Base-by-base conservation (phyloP, 2,888 invertebrate species). In the Troilus luridus region DNA sequence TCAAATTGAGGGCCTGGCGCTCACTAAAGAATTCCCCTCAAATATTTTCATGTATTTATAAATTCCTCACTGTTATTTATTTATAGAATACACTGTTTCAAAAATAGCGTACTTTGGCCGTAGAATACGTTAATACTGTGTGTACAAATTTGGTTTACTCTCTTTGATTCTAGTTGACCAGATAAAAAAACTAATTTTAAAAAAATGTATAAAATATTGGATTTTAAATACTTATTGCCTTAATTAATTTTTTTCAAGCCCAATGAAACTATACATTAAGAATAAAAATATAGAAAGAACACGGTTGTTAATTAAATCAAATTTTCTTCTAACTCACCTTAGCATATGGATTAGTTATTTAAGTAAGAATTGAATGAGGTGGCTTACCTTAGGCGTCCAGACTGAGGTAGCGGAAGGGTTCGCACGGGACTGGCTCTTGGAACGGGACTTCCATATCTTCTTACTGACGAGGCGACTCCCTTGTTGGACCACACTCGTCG, bases 301-400 rank as follows among this genome's bases (percentile, higher is more conserved):
- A 41, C 0, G 19, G 14, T 14, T 24, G 88, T 88, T 58, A 10
- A 8, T 60, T 0, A n/a, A 59, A 88, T 0, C n/a, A n/a, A n/a
- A n/a, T n/a, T n/a, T 10, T 67, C 41, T 11, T 72, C 14, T 58
- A 59, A 62, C 54, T 91, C 59, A 91, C 6, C n/a, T n/a, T 88
- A 14, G 7, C 17, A 8, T 7, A 64, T 41, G 72, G 17, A 77
- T 77, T 77, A 77, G 72, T 41, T 24, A 17, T 27, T 77, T 77
- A 41, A 77, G 12, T 17, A 17, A 88, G 3, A 12, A 41, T 24
- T 89, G n/a, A n/a, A 41, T 67, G 27, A 54, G 60, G 95, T 94
- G 89, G 5, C 92, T 96, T 95, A 98, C 98, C 97, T 97, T 97
- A 93, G 98, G 98, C 92, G 97, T 97, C 98, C 98, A 98, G 92